phyloP scores from a whole-genome alignment of 2,888 invertebrate genomes.

The Glyphotaelius pellucidus region DNA sequence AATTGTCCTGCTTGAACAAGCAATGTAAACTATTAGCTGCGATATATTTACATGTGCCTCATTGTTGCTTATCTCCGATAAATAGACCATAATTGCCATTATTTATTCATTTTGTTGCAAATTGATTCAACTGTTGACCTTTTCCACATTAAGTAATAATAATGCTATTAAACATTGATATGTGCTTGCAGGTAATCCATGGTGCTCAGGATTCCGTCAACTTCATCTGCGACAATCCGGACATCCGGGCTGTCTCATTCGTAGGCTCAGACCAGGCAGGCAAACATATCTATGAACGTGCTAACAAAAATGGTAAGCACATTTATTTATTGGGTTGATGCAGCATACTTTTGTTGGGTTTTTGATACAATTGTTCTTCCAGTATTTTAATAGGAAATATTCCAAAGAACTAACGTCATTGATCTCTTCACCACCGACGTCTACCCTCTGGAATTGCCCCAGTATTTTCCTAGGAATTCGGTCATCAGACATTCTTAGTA shows the following conservation, averaged over 20 bases:
- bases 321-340: slow-evolving; percentile 68
- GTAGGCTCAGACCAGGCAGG: slow-evolving; percentile 98
- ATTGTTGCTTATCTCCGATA: too few species aligned
- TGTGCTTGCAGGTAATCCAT: slow-evolving; percentile 84
- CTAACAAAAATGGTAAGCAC: slow-evolving; percentile 87
- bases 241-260: slow-evolving; percentile 97
- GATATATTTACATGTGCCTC: too few species aligned
- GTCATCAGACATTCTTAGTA: too few species aligned
- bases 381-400: not conserved
- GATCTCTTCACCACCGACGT: too few species aligned
- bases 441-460: too few species aligned
- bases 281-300: slow-evolving; percentile 95
- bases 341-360: too few species aligned
- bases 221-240: slow-evolving; percentile 97
- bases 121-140: not conserved
- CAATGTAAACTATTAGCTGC: too few species aligned
- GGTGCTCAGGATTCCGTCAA: slow-evolving; percentile 96
- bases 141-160: not conserved
- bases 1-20: too few species aligned
- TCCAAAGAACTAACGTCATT: too few species aligned
- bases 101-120: too few species aligned
- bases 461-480: too few species aligned
- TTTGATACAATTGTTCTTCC: not conserved
- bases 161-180: not conserved
- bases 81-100: too few species aligned